These are phyloP conservation scores for Brachypterus glaber DNA, from an alignment of 2,888 invertebrate species.

Conservation along the genomic window DNA sequence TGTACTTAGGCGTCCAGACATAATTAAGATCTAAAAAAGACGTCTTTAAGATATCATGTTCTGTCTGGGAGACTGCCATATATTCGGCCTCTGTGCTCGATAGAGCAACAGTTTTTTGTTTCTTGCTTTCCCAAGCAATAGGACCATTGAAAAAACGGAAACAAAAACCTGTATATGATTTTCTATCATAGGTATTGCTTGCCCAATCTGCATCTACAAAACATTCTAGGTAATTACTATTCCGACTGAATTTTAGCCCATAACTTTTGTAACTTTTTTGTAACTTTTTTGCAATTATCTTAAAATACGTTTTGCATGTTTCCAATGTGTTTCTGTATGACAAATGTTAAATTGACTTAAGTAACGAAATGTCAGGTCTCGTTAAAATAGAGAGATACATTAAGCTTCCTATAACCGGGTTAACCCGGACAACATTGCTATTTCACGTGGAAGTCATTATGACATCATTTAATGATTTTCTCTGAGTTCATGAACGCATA, in stretches of 20 bases:
- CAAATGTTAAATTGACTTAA: conserved; percentile 4
- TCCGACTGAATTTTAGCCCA: not conserved
- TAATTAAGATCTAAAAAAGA: too few species aligned
- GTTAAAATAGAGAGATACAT: conserved; percentile 16
- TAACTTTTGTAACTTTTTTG: not conserved
- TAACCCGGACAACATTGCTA: too few species aligned
- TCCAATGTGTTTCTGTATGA: not conserved
- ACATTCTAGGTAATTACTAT: not conserved
- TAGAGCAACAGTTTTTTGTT: conserved; percentile 12
- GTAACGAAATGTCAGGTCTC: conserved; percentile 15
- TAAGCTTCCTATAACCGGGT: conserved; percentile 11
- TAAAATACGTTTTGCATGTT: conserved; percentile 1
- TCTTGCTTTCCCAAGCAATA: too few species aligned
- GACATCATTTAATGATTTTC: too few species aligned
- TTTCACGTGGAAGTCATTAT: too few species aligned
- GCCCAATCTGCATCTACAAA: not conserved
- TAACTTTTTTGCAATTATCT: not conserved
- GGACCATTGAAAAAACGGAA: too few species aligned
- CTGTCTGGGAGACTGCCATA: too few species aligned
- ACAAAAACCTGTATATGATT: not conserved
- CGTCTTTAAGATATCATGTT: too few species aligned
- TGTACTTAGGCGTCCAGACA: too few species aligned
- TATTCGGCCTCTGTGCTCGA: conserved; percentile 10
- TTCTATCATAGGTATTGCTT: not conserved
- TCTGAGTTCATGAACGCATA: too few species aligned